These are phyloP conservation scores for Stenodera caucasica DNA, from an alignment of 2,888 invertebrate species.

Conservation along the genomic window DNA sequence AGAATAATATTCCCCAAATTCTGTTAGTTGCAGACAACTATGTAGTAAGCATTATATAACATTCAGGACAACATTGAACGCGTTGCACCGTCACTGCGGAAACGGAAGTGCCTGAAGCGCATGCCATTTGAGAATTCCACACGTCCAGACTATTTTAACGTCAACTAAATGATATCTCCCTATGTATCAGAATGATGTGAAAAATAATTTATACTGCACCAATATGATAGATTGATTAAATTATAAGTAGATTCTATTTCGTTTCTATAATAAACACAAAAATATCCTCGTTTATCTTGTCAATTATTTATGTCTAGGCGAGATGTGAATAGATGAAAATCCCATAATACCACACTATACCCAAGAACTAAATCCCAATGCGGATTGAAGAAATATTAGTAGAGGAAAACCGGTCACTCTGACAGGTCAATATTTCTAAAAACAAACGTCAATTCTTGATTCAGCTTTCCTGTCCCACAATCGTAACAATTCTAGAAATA, in stretches of 20 bases:
- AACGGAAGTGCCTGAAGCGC: constrained; percentile 30
- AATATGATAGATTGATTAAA: background rate
- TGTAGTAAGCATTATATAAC: constrained; percentile 25
- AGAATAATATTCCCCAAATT: constrained; percentile 32
- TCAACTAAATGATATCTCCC: background rate
- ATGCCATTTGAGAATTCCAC: constrained; percentile 31
- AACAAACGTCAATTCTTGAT: constrained; percentile 9
- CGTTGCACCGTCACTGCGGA: constrained; percentile 36
- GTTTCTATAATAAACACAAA: too few species aligned
- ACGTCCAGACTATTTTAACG: constrained; percentile 23
- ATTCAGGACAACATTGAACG: constrained; percentile 31
- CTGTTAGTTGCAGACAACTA: constrained; percentile 31
- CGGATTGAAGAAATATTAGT: background rate
- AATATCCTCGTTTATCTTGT: background rate
- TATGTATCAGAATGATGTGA: background rate
- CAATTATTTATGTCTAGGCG: background rate
- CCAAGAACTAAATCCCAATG: constrained; percentile 1
- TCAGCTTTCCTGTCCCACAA: background rate
- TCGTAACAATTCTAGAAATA: background rate
- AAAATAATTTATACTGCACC: background rate
- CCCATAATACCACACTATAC: background rate
- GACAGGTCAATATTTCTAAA: constrained; percentile 14
- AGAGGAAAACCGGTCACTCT: background rate
- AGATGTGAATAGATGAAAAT: background rate
- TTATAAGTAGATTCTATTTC: too few species aligned